Conservation (phyloP, 2,888 invertebrate species). For the Oligia latruncula region DNA sequence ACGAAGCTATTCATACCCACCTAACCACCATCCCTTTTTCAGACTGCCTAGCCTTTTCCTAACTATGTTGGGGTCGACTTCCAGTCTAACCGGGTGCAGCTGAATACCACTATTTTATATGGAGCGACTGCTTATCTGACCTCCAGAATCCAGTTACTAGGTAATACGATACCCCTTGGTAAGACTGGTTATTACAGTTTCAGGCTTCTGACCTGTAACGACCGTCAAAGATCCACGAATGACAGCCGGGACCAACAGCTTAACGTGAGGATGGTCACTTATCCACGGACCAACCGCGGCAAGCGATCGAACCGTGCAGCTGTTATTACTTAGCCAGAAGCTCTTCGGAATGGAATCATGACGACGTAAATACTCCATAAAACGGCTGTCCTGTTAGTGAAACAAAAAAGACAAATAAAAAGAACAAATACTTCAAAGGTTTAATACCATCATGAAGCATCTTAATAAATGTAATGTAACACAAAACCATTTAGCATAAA, state of each 20-base stretch:
- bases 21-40: no score
- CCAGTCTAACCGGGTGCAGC: not conserved
- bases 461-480: not conserved
- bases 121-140: not conserved
- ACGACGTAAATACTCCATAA: no score
- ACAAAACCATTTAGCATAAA: constrained; percentile 38
- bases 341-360: not conserved
- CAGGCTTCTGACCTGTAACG: not conserved
- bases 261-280: not conserved
- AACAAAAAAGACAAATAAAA: no score
- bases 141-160: not conserved
- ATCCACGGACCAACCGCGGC: not conserved
- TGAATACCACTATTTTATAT: not conserved
- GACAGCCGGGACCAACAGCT: not conserved
- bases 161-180: not conserved
- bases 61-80: not conserved
- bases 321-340: no score
- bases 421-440: no score
- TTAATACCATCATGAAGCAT: not conserved
- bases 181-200: not conserved
- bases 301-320: no score
- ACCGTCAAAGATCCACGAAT: not conserved
- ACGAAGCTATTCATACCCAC: no score
- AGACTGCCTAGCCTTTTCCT: not conserved
- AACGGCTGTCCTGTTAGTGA: no score